Conservation (phyloP, 2,113 vertebrate species). For the Gymnarchus niloticus region DNA sequence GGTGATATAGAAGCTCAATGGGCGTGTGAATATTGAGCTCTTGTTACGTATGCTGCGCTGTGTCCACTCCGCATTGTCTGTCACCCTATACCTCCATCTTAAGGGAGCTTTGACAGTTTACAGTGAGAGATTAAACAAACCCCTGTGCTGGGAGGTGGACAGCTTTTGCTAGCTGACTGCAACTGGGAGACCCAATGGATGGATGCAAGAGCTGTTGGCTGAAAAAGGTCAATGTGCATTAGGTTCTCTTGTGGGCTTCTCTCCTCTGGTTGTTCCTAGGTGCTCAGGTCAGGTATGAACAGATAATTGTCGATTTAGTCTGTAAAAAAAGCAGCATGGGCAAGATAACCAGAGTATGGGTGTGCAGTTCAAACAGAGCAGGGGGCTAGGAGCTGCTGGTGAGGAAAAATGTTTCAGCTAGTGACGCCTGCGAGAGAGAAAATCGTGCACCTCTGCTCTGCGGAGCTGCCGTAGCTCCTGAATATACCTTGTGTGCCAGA, state of each 20-base stretch:
- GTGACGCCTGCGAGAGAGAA: conserved; percentile 18
- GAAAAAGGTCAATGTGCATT: background rate
- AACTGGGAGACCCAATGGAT: background rate
- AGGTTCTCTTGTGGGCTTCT: background rate
- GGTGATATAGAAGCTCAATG: background rate
- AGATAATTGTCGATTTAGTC: background rate
- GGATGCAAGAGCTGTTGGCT: background rate
- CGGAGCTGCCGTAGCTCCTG: background rate
- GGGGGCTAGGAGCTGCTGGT: background rate
- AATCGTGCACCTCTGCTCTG: conserved; percentile 7
- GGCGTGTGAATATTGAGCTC: conserved; percentile 28
- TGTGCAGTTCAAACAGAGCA: conserved; percentile 32
- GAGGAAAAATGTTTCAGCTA: background rate
- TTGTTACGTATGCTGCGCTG: conserved; percentile 31
- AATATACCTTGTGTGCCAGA: background rate
- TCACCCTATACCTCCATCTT: conserved; percentile 41
- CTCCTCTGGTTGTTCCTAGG: background rate
- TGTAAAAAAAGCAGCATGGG: background rate
- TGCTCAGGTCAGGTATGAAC: background rate
- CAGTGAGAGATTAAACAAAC: conserved; percentile 29
- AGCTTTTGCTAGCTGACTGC: conserved; percentile 13
- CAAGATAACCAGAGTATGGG: conserved; percentile 21
- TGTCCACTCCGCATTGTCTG: conserved; percentile 31
- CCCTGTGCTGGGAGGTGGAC: conserved; percentile 48
- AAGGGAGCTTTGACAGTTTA: conserved; percentile 35